phyloP scores from a whole-genome alignment of 2,797 vertebrate species.

The Poeciliopsis infans region DNA sequence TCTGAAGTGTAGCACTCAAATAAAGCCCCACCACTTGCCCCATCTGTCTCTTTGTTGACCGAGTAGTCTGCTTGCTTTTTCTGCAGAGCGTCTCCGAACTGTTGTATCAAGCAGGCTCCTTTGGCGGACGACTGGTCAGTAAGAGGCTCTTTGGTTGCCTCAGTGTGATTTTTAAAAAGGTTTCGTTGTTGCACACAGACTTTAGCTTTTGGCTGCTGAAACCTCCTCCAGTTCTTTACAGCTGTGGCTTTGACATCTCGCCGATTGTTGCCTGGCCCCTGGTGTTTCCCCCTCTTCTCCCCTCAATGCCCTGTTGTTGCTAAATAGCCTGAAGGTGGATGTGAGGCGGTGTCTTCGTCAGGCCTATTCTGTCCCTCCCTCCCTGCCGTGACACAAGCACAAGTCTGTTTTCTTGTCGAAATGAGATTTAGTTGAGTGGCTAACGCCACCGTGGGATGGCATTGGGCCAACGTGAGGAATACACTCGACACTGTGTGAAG shows the following conservation, averaged over 20 bases:
- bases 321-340: conserved; percentile 59
- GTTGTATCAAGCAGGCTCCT: conserved; percentile 20
- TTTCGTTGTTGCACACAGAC: conserved; percentile 11
- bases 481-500: conserved; percentile 28
- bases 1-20: conserved; percentile 13
- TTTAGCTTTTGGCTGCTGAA: conserved; percentile 7
- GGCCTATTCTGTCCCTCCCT: conserved; percentile 15
- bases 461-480: conserved; percentile 21
- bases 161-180: neutral
- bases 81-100: conserved; percentile 5
- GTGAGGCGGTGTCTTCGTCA: conserved; percentile 43
- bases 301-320: conserved; percentile 64
- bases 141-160: conserved; percentile 18
- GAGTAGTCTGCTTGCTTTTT: conserved; percentile 28
- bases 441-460: conserved; percentile 20
- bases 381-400: conserved; percentile 34
- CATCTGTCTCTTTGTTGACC: conserved; percentile 43
- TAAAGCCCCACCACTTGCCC: conserved; percentile 22
- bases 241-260: conserved; percentile 45
- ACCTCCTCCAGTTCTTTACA: neutral
- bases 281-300: conserved; percentile 33
- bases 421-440: conserved; percentile 43
- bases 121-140: conserved; percentile 18
- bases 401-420: conserved; percentile 37
- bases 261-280: conserved; percentile 16